These are phyloP conservation scores for Drosophila meridionalis DNA, from an alignment of 2,888 invertebrate species.

Conservation along the genomic window DNA sequence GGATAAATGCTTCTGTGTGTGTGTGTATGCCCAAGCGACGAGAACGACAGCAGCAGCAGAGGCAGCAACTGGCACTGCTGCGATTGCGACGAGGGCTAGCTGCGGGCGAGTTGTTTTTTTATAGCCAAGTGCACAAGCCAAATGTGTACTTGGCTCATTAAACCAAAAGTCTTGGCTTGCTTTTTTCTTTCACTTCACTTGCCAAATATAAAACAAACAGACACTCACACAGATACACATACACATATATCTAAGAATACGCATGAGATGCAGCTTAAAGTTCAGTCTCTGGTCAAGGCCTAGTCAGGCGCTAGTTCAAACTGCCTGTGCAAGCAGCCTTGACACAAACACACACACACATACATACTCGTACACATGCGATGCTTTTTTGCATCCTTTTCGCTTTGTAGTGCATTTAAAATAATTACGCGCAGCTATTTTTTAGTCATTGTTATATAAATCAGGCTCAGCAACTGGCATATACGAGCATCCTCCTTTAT, in stretches of 20 bases:
- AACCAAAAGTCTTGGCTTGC: constrained; percentile 44
- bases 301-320: constrained; percentile 31
- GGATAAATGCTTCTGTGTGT: constrained; percentile 39
- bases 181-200: constrained; percentile 37
- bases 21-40: too few species aligned
- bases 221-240: not conserved
- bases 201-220: constrained; percentile 18
- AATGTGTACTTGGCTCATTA: constrained; percentile 63
- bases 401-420: constrained; percentile 49
- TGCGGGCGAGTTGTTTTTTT: constrained; percentile 15
- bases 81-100: constrained; percentile 19
- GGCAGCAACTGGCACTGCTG: constrained; percentile 26
- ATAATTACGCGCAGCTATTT: constrained; percentile 53
- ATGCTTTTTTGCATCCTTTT: not conserved
- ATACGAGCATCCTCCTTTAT: not conserved
- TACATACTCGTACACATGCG: constrained; percentile 10
- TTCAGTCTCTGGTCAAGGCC: constrained; percentile 69
- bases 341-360: constrained; percentile 43
- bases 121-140: constrained; percentile 32
- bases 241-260: not conserved
- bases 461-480: constrained; percentile 38
- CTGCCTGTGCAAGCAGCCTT: constrained; percentile 51
- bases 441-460: constrained; percentile 54
- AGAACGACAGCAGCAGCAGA: too few species aligned
- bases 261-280: constrained; percentile 52